A percentile compares a stretch with the other conserved stretches of the same genome.
Conservation (phyloP, 2,888 invertebrate species). For the Caradrina clavipalpis region DNA sequence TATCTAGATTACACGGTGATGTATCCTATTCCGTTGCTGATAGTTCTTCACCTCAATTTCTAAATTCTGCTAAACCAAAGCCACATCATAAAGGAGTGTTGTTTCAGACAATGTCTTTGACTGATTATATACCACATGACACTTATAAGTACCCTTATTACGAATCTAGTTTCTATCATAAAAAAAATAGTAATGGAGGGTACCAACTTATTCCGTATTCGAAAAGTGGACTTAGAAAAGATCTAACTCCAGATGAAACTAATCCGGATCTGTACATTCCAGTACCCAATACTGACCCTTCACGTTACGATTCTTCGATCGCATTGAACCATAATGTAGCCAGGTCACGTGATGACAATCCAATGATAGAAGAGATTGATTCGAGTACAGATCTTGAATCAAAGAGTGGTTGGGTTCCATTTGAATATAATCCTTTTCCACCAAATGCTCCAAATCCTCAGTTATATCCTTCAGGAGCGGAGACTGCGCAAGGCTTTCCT, state of each 20-base stretch:
- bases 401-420: slow-evolving; percentile 33
- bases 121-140: neutral
- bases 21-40: neutral
- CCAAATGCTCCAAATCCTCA: slow-evolving; percentile 40
- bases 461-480: slow-evolving; percentile 54
- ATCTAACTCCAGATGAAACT: slow-evolving; percentile 4
- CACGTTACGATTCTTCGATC: neutral
- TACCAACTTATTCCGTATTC: slow-evolving; percentile 2
- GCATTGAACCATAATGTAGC: neutral
- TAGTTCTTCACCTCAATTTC: neutral
- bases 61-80: neutral
- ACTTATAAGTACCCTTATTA: slow-evolving; percentile 1
- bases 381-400: slow-evolving; percentile 10
- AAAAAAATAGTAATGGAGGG: neutral
- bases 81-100: neutral
- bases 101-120: slow-evolving; percentile 6
- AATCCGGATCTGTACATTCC: neutral
- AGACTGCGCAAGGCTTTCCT: slow-evolving; percentile 33
- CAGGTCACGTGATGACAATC: slow-evolving; percentile 22
- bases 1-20: slow-evolving; percentile 13
- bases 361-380: slow-evolving; percentile 18
- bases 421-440: slow-evolving; percentile 20
- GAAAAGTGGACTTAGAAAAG: slow-evolving; percentile 10
- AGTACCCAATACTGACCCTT: neutral
- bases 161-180: slow-evolving; percentile 14